Conservation (phyloP, 2,113 vertebrate genomes). For the Verasper variegatus region DNA sequence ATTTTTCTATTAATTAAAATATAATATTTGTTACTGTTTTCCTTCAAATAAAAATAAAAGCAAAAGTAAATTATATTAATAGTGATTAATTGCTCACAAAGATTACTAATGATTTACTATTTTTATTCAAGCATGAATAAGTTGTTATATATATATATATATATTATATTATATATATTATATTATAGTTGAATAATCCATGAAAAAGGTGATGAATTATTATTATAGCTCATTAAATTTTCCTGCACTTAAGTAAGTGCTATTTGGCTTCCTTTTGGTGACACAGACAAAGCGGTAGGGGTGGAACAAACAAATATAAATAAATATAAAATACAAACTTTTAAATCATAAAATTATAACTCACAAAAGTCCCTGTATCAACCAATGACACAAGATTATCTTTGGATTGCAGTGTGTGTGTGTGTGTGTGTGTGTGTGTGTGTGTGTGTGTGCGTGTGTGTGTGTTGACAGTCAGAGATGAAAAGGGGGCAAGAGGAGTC, state of each 20-base stretch:
- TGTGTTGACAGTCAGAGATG: not conserved
- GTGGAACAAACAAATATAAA: not conserved
- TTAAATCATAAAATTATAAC: no score
- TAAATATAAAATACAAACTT: no score
- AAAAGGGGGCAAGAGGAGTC: not conserved
- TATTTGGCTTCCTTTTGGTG: not conserved
- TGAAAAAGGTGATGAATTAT: not conserved
- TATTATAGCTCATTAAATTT: not conserved
- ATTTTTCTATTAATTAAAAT: no score
- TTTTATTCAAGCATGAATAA: not conserved
- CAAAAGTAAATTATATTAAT: not conserved
- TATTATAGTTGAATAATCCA: not conserved
- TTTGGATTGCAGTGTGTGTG: not conserved
- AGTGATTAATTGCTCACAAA: no score
- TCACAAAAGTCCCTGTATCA: no score
- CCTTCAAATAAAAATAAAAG: not conserved
- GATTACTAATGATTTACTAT: not conserved
- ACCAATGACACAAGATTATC: no score
- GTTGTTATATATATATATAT: no score
- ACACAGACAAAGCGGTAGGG: not conserved
- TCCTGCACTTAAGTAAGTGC: not conserved
- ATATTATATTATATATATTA: not conserved
- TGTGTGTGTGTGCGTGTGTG: not conserved
- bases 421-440: not conserved
- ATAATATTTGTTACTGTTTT: no score